phyloP scores from a whole-genome alignment of 1,140 invertebrate genomes.

The Megalopta genalis region DNA sequence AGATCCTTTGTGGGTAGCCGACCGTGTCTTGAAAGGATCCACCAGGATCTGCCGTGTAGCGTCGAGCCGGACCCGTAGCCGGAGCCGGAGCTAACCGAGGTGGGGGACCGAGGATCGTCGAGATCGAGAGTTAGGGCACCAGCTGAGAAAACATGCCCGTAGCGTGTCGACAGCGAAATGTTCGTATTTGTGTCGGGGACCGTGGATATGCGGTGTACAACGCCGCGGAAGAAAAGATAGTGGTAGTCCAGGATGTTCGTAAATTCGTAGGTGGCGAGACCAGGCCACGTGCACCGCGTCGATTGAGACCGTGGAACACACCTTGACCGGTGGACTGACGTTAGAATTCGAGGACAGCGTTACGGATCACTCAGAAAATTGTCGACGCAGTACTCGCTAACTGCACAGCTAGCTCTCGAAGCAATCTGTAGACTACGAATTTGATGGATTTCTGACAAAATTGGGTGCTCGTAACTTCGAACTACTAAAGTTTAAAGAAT shows the following conservation, averaged over 20 bases:
- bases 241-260: conserved; percentile 47
- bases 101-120: conserved; percentile 22
- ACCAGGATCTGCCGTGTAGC: conserved; percentile 51
- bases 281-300: background rate
- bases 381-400: too few species aligned
- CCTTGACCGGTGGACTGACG: too few species aligned
- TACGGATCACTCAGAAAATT: too few species aligned
- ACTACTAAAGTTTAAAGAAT: too few species aligned
- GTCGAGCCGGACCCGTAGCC: conserved; percentile 26
- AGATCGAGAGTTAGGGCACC: conserved; percentile 69
- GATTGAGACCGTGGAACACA: background rate
- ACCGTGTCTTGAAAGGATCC: conserved; percentile 78
- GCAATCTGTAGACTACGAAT: too few species aligned
- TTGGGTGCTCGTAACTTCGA: too few species aligned
- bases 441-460: too few species aligned
- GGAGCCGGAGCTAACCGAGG: background rate
- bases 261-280: conserved; percentile 35
- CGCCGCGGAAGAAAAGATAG: conserved; percentile 34
- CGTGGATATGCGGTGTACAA: conserved; percentile 6
- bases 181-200: conserved; percentile 47
- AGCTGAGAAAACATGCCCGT: conserved; percentile 77
- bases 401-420: too few species aligned
- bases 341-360: too few species aligned
- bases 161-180: conserved; percentile 67
- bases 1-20: conserved; percentile 78